A percentile compares a stretch with the other conserved stretches of the same genome.
phyloP scores from a whole-genome alignment of 1,140 invertebrate species.

The Bemisia tabaci region DNA sequence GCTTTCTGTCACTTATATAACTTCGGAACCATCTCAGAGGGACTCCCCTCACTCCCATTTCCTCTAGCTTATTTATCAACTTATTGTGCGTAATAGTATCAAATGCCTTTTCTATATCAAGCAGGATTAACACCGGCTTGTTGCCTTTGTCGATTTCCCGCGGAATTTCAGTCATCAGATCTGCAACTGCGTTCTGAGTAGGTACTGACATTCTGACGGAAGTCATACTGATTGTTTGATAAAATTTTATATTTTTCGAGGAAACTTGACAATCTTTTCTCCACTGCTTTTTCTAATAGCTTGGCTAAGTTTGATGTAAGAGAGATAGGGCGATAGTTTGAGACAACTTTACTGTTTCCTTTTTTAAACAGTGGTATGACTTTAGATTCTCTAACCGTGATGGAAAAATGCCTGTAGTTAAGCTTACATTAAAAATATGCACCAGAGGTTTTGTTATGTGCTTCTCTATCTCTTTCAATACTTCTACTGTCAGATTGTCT shows the following conservation, averaged over 20 bases:
- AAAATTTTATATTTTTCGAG: slow-evolving; percentile 2
- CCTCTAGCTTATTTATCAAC: slow-evolving; percentile 11
- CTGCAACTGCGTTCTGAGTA: slow-evolving; percentile 8
- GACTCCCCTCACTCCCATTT: slow-evolving; percentile 2
- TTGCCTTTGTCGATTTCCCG: slow-evolving; percentile 1
- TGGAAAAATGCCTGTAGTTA: neutral
- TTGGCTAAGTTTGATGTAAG: slow-evolving; percentile 6
- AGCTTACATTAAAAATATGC: slow-evolving; percentile 4
- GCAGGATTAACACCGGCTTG: slow-evolving; percentile 8
- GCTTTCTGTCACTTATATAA: slow-evolving; percentile 7
- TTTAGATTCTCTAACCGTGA: slow-evolving; percentile 4
- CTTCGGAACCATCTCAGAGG: slow-evolving; percentile 7
- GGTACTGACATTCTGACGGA: slow-evolving; percentile 5
- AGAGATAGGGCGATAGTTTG: slow-evolving; percentile 7
- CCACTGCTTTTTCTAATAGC: slow-evolving; percentile 11
- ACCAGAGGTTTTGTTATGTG: neutral
- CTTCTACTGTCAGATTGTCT: neutral
- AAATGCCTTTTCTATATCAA: slow-evolving; percentile 14
- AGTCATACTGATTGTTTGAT: slow-evolving; percentile 8
- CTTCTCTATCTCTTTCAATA: slow-evolving; percentile 1
- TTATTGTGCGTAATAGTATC: slow-evolving; percentile 11
- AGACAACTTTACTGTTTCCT: slow-evolving; percentile 3
- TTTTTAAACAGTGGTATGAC: slow-evolving; percentile 6
- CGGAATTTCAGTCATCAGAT: neutral
- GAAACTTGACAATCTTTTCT: slow-evolving; percentile 3